phyloP scores from a whole-genome alignment of 1,140 invertebrate genomes.

The Ladona fulva region DNA sequence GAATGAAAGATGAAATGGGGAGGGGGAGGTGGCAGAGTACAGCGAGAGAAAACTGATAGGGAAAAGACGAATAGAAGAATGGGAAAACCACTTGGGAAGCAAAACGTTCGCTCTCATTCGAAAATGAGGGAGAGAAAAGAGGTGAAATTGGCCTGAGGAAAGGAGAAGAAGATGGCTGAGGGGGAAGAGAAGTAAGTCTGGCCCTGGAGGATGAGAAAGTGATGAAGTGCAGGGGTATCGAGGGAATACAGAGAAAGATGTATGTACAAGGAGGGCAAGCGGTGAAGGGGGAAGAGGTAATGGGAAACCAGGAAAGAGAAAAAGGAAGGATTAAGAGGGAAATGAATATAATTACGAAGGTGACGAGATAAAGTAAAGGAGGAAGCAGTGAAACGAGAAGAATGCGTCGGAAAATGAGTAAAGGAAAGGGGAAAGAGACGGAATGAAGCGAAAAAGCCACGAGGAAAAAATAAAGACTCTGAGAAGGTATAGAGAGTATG shows the following conservation, averaged over 20 bases:
- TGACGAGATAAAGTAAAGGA: neutral
- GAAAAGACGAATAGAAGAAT: too few relatives aligned
- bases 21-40: too few relatives aligned
- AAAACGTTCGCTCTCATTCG: neutral
- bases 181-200: neutral
- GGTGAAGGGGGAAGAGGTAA: neutral
- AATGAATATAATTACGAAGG: neutral
- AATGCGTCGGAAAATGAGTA: too few relatives aligned
- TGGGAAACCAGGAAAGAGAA: neutral
- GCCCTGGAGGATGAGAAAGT: neutral
- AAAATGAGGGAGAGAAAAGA: neutral
- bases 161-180: neutral
- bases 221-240: neutral
- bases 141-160: neutral
- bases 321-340: neutral
- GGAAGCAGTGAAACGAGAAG: neutral
- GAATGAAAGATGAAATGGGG: too few relatives aligned
- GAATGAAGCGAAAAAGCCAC: too few relatives aligned
- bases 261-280: neutral
- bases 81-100: too few relatives aligned
- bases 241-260: neutral
- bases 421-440: too few relatives aligned
- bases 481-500: too few relatives aligned
- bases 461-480: too few relatives aligned
- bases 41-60: too few relatives aligned